Conservation (phyloP, 2,113 vertebrate species). For the Gallinago paraguaiae region DNA sequence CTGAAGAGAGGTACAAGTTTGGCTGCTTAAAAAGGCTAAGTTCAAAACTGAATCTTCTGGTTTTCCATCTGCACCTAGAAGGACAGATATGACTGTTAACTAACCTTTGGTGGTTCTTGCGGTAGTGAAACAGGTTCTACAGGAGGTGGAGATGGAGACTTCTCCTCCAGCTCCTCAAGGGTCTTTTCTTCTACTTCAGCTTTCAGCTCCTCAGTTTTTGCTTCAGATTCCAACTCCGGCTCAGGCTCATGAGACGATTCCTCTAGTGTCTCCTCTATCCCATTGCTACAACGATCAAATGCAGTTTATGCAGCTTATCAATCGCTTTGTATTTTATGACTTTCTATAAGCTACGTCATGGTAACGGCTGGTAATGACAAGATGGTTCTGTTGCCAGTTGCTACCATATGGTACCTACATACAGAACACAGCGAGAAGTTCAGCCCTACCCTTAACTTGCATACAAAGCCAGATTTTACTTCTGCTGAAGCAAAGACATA, state of each 20-base stretch:
- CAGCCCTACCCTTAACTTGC: neutral
- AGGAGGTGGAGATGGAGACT: conserved; percentile 87
- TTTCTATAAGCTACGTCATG: neutral
- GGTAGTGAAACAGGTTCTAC: conserved; percentile 87
- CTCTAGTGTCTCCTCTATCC: conserved; percentile 82
- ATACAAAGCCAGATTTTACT: neutral
- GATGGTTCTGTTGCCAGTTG: neutral
- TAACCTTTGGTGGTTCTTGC: conserved; percentile 91
- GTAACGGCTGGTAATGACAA: neutral
- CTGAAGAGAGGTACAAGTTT: neutral
- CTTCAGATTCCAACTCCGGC: conserved; percentile 79
- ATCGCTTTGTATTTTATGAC: neutral
- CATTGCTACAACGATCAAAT: conserved; percentile 75
- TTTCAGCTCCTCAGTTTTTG: conserved; percentile 87
- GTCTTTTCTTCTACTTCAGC: conserved; percentile 87
- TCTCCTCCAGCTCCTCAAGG: conserved; percentile 90
- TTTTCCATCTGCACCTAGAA: neutral
- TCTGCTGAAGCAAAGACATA: neutral
- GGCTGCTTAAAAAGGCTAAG: neutral
- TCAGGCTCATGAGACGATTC: conserved; percentile 81
- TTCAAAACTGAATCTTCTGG: neutral
- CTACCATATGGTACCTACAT: neutral
- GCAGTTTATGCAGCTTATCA: conserved; percentile 10
- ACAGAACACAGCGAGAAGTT: neutral
- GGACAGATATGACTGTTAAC: neutral